phyloP scores from a whole-genome alignment of 2,113 vertebrate genomes.

The Clinocottus analis region DNA sequence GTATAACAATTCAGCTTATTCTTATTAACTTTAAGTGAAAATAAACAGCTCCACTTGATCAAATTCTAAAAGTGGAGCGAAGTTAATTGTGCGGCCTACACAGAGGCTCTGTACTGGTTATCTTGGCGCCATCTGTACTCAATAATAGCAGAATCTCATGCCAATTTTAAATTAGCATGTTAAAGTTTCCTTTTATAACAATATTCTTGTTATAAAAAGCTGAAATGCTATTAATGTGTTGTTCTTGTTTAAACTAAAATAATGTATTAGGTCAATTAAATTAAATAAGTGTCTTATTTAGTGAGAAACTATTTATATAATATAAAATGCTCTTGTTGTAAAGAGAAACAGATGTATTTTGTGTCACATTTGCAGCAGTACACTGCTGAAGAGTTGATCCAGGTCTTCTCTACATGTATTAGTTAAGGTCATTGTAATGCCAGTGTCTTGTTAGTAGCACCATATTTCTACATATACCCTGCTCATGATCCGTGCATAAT shows the following conservation, averaged over 20 bases:
- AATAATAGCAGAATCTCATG: neutral
- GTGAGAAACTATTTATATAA: constrained; percentile 13
- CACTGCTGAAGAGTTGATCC: constrained; percentile 15
- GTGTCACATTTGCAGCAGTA: neutral
- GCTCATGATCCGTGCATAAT: constrained; percentile 43
- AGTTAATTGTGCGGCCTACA: neutral
- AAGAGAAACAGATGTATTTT: neutral
- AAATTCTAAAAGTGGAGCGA: no score
- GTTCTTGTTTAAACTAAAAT: no score
- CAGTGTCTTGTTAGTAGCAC: constrained; percentile 30
- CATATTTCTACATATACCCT: constrained; percentile 30
- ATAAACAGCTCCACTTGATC: constrained; percentile 11
- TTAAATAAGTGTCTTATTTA: neutral
- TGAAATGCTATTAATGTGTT: neutral
- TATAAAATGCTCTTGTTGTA: neutral
- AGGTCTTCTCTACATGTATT: constrained; percentile 34
- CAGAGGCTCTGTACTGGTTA: neutral
- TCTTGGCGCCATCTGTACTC: neutral
- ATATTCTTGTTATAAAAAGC: neutral
- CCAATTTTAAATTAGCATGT: neutral
- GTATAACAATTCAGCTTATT: constrained; percentile 11
- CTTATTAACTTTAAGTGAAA: constrained; percentile 3
- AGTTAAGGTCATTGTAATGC: constrained; percentile 40
- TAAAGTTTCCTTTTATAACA: neutral
- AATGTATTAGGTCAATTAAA: no score